Evolutionary conservation across 2,888 invertebrate species (phyloP).

Genomic region (Chironomus tentans): DNA sequence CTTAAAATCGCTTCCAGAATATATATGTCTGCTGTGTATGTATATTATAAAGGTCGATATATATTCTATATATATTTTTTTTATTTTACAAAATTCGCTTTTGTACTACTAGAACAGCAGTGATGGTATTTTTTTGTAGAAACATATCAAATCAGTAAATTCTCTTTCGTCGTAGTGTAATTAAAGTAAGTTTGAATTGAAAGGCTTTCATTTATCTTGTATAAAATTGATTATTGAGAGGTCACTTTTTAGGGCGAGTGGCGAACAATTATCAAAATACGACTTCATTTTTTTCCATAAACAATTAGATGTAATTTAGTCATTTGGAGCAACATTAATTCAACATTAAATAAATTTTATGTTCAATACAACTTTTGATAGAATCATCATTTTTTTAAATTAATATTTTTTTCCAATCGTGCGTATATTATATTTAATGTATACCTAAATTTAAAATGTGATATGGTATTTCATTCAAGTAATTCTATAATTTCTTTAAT

Average conservation of each 20-base stretch:
- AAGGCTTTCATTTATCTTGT: neutral
- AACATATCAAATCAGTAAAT: too few relatives aligned
- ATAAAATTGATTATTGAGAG: constrained; percentile 22
- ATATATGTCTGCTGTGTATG: too few relatives aligned
- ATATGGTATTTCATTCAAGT: neutral
- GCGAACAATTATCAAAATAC: neutral
- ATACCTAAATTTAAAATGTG: neutral
- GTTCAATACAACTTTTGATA: neutral
- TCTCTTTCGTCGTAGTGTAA: too few relatives aligned
- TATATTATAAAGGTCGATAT: too few relatives aligned
- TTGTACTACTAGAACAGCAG: too few relatives aligned
- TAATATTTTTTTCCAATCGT: neutral
- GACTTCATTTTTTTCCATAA: constrained; percentile 27
- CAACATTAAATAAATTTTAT: neutral
- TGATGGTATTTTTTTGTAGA: too few relatives aligned
- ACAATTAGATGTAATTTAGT: neutral
- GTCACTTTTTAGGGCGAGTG: constrained; percentile 26
- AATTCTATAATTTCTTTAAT: neutral
- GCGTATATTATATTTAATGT: neutral
- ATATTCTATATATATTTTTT: too few relatives aligned
- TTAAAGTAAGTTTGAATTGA: neutral
- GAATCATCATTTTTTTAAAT: neutral
- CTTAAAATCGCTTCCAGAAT: too few relatives aligned
- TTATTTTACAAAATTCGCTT: too few relatives aligned
- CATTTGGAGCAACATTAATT: neutral